Percentiles rank a stretch among this genome's conserved stretches.
These are phyloP conservation scores for Falco peregrinus DNA, from an alignment of 2,797 vertebrate genomes.

Conservation along the genomic window DNA sequence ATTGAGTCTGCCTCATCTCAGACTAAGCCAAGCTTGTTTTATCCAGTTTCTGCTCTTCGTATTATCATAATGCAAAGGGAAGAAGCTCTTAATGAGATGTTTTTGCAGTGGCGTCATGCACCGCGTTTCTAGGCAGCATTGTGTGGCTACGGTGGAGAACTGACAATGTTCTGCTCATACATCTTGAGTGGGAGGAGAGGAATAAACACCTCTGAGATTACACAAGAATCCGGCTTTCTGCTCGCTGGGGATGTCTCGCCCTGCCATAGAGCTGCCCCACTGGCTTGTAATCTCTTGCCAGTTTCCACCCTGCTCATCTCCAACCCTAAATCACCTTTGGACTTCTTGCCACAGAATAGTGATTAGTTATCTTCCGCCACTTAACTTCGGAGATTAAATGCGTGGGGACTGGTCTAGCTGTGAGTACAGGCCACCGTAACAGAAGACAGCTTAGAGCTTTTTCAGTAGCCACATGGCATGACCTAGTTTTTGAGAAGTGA, in stretches of 20 bases:
- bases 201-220: neutral
- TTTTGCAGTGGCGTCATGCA: neutral
- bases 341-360: neutral
- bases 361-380: neutral
- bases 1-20: neutral
- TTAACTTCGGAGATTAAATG: neutral
- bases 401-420: neutral
- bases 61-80: neutral
- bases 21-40: neutral
- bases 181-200: conserved; percentile 15
- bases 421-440: neutral
- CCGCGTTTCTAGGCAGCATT: conserved; percentile 30
- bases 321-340: neutral
- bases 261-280: neutral
- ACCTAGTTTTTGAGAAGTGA: neutral
- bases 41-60: neutral
- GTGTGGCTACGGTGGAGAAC: neutral
- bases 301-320: neutral
- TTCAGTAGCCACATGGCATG: neutral
- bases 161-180: neutral
- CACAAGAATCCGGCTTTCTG: neutral
- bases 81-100: neutral
- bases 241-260: neutral
- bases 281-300: neutral
- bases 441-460: neutral